Evolutionary conservation across 2,888 invertebrate genomes (phyloP).

Genomic region (Polylopha cassiicola): DNA sequence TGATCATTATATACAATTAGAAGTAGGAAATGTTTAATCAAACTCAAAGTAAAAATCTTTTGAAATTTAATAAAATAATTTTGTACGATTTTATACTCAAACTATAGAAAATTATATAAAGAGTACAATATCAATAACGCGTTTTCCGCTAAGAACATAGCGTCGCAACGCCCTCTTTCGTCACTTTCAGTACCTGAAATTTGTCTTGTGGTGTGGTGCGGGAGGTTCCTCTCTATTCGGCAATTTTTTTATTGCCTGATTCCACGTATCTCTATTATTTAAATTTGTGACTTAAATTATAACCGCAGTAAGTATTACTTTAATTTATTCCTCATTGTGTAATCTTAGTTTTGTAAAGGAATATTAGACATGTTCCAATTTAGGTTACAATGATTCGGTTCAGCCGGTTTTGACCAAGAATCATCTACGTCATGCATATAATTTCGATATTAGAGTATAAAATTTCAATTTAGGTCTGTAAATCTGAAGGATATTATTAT

Average conservation of each 20-base stretch:
- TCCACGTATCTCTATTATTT: constrained; percentile 49
- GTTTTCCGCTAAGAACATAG: constrained; percentile 46
- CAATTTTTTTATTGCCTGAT: constrained; percentile 54
- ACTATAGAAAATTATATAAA: neutral
- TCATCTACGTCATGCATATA: constrained; percentile 53
- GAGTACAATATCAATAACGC: constrained; percentile 44
- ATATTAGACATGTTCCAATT: constrained; percentile 17
- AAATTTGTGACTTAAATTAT: constrained; percentile 52
- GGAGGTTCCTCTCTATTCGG: constrained; percentile 42
- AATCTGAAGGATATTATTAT: neutral
- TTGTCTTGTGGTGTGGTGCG: constrained; percentile 67
- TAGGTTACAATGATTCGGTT: constrained; percentile 39
- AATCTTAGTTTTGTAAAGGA: neutral
- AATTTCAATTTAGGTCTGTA: constrained; percentile 17
- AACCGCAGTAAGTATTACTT: constrained; percentile 53
- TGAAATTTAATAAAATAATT: neutral
- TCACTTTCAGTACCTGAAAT: constrained; percentile 38
- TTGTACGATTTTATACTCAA: neutral
- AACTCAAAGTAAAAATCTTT: neutral
- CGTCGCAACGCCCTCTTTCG: constrained; percentile 49
- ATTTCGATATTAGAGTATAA: constrained; percentile 35
- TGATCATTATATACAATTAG: no score
- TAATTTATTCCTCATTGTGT: constrained; percentile 9
- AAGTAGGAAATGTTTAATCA: neutral
- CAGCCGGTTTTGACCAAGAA: constrained; percentile 43